phyloP scores from a whole-genome alignment of 1,140 invertebrate species.

The Melitaea cinxia region DNA sequence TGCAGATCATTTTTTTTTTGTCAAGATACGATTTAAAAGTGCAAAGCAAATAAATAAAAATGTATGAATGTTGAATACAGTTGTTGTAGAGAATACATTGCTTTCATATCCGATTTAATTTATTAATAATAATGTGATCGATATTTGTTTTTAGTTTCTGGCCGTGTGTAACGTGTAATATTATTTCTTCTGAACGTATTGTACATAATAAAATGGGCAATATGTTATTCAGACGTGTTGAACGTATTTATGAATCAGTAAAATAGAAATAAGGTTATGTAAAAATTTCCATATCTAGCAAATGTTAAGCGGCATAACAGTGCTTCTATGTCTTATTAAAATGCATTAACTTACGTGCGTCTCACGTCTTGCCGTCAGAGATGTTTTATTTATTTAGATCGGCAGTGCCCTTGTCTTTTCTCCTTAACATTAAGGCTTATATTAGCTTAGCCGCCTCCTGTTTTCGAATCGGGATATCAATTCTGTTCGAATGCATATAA shows the following conservation, averaged over 20 bases:
- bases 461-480: constrained; percentile 44
- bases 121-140: too few relatives aligned
- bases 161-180: background rate
- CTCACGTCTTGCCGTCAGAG: constrained; percentile 50
- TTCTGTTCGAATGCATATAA: constrained; percentile 62
- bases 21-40: background rate
- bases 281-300: background rate
- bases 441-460: constrained; percentile 38
- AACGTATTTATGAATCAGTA: background rate
- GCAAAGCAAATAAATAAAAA: background rate
- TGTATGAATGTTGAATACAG: background rate
- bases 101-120: too few relatives aligned
- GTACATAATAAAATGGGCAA: background rate
- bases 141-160: too few relatives aligned
- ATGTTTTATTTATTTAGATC: constrained; percentile 68
- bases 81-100: too few relatives aligned
- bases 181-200: background rate
- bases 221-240: background rate
- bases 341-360: constrained; percentile 66
- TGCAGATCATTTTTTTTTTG: background rate
- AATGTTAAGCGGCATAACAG: constrained; percentile 40
- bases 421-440: constrained; percentile 39
- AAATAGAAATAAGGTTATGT: background rate
- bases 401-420: constrained; percentile 34
- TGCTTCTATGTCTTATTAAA: constrained; percentile 55